Conservation (phyloP, 2,888 invertebrate species). For the Nomada lathburiana region DNA sequence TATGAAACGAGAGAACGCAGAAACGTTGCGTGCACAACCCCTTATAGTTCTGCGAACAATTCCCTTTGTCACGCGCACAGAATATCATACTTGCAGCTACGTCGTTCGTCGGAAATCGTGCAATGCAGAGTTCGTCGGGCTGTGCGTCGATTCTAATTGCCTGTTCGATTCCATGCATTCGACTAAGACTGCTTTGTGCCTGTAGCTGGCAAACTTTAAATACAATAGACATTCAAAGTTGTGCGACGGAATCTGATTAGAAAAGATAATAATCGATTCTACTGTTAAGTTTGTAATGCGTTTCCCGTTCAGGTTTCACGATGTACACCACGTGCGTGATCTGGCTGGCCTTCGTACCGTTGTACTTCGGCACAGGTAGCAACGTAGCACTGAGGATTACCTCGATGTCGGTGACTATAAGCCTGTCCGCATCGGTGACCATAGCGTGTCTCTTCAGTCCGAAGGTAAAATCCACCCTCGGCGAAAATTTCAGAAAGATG, state of each 20-base stretch:
- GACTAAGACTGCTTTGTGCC: too few species aligned
- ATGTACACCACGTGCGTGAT: constrained; percentile 99
- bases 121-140: too few species aligned
- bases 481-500: neutral
- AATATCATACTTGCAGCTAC: too few species aligned
- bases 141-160: too few species aligned
- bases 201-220: too few species aligned
- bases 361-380: constrained; percentile 98
- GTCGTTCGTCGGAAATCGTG: too few species aligned
- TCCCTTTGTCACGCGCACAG: neutral
- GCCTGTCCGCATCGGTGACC: constrained; percentile 96
- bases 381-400: constrained; percentile 96
- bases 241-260: too few species aligned
- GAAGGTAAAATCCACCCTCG: constrained; percentile 88
- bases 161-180: too few species aligned
- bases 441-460: constrained; percentile 97
- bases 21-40: neutral
- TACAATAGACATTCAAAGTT: too few species aligned
- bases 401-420: constrained; percentile 98
- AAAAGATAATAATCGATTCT: neutral
- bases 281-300: neutral
- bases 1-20: neutral
- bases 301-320: constrained; percentile 91
- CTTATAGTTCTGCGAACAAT: neutral
- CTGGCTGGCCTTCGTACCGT: constrained; percentile 98